phyloP scores from a whole-genome alignment of 2,888 invertebrate species.

The Helleia helle region DNA sequence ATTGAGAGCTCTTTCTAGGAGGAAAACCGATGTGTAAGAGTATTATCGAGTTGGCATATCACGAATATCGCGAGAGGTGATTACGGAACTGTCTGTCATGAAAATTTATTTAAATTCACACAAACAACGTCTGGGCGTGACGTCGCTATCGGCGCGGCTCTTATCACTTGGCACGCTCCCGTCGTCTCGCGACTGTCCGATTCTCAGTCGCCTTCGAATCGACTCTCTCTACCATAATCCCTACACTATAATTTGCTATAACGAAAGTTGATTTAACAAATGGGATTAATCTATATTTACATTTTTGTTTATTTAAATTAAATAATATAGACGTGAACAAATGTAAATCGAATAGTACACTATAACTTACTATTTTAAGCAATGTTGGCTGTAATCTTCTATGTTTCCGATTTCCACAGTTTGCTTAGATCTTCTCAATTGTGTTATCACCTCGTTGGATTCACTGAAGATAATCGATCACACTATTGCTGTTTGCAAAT shows the following conservation, averaged over 20 bases:
- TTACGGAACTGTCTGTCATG: conserved; percentile 74
- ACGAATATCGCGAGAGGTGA: conserved; percentile 62
- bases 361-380: conserved; percentile 66
- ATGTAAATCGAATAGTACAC: conserved; percentile 12
- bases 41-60: conserved; percentile 55
- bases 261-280: background rate
- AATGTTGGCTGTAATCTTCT: conserved; percentile 65
- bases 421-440: conserved; percentile 45
- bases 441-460: conserved; percentile 49
- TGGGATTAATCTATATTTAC: background rate
- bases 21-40: conserved; percentile 19
- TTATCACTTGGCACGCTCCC: conserved; percentile 74
- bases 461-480: conserved; percentile 49
- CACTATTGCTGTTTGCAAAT: conserved; percentile 35
- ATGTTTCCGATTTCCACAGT: conserved; percentile 54
- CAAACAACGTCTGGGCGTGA: conserved; percentile 74
- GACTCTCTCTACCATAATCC: conserved; percentile 21
- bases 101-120: conserved; percentile 74
- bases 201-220: conserved; percentile 37
- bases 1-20: background rate
- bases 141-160: conserved; percentile 72
- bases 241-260: conserved; percentile 13
- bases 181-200: conserved; percentile 42
- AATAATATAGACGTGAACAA: background rate
- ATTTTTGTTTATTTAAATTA: too few relatives aligned